Percentiles rank a stretch among this genome's conserved stretches.
These are phyloP conservation scores for Chaunax sp. DNA, from an alignment of 2,797 vertebrate genomes.

Conservation along the genomic window DNA sequence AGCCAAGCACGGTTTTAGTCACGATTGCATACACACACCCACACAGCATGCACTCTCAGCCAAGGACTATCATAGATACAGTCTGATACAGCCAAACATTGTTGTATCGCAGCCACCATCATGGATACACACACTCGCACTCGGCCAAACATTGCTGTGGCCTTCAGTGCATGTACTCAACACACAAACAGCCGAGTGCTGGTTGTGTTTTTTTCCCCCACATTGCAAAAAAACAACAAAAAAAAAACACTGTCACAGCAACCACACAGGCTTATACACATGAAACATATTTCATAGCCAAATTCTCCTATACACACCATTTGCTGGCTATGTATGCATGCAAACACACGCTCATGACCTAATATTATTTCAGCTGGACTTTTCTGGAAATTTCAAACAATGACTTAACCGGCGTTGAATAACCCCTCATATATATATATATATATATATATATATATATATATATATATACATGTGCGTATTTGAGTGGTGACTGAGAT, in stretches of 20 bases:
- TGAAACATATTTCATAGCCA: slow-evolving; percentile 70
- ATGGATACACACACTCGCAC: slow-evolving; percentile 67
- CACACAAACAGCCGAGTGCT: slow-evolving; percentile 70
- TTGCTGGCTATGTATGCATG: slow-evolving; percentile 67
- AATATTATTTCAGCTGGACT: slow-evolving; percentile 81
- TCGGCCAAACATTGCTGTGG: slow-evolving; percentile 74
- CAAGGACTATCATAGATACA: slow-evolving; percentile 73
- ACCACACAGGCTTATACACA: slow-evolving; percentile 54
- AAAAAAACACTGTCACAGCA: slow-evolving; percentile 64
- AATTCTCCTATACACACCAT: slow-evolving; percentile 72
- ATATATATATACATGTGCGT: slow-evolving; percentile 17
- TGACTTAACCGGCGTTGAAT: slow-evolving; percentile 53
- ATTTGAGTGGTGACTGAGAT: too few relatives aligned
- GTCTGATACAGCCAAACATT: slow-evolving; percentile 76
- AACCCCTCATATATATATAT: too few relatives aligned
- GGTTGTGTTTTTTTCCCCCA: slow-evolving; percentile 62
- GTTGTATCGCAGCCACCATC: slow-evolving; percentile 79
- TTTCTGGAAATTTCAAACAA: slow-evolving; percentile 78
- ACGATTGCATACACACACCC: slow-evolving; percentile 66
- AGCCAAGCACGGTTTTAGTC: slow-evolving; percentile 71
- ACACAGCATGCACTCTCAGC: slow-evolving; percentile 57
- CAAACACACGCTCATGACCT: slow-evolving; percentile 76
- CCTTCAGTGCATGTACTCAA: slow-evolving; percentile 61
- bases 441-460: too few relatives aligned
- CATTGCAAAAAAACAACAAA: slow-evolving; percentile 52